Evolutionary conservation across 1,140 invertebrate species (phyloP), one percentile per base, ranked within the genome.

Genomic region (Kradibia gibbosae): DNA sequence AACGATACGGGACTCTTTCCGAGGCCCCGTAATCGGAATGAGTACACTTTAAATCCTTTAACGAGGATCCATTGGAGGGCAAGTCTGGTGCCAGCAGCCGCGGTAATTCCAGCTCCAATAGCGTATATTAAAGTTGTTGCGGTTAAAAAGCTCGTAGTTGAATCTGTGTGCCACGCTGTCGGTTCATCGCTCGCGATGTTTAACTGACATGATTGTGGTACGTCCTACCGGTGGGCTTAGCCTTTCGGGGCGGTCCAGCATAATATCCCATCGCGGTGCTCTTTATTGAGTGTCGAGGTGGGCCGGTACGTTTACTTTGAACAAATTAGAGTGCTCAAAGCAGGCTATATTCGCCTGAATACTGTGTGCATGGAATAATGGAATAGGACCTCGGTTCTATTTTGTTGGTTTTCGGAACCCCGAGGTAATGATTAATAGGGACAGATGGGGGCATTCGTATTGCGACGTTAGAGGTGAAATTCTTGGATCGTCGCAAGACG

Each of bases 71-170:
- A 94, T 96, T 96, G 95, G 95, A 96, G 95, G 95, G 95, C 95
- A 97, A 97, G 95, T 96, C 95, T 96, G 94, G 94, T 95, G 94
- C 95, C 95, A 96, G 95, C 95, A 95, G 94, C 94, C 93, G 95
- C 95, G 95, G 95, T 96, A 96, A 96, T 95, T 96, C 95, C 95
- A 95, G 95, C 95, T 96, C 94, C 94, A 95, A 95, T 95, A 96
- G 94, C 95, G 94, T 95, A 96, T 95, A 96, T 94, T 95, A 95
- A 95, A 94, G 93, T 95, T 95, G 94, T 94, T 95, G 94, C 93
- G 93, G 94, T 94, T 94, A 94, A 94, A 94, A 94, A 94, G 93
- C 93, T 94, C 93, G 93, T 94, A 94, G 93, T 94, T 93, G 93
- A 93, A 94, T 93, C 91, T 94, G 93, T 93, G 93, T 92, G 90